phyloP scores from a whole-genome alignment of 2,797 vertebrate species.

The Diplodus sargus region DNA sequence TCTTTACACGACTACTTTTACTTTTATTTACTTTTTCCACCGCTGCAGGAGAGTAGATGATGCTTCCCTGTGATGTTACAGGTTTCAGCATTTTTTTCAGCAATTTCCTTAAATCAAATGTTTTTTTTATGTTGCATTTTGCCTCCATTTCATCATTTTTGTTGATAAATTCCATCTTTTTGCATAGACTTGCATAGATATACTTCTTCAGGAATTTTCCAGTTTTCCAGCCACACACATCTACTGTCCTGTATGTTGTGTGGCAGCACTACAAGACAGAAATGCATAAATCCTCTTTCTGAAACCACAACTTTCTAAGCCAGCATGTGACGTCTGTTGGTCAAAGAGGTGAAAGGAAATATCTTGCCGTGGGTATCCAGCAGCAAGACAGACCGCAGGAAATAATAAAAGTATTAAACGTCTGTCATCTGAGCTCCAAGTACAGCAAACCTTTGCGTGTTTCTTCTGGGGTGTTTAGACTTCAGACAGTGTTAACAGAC shows the following conservation, averaged over 20 bases:
- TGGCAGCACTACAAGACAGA: constrained; percentile 1
- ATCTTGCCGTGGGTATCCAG: constrained; percentile 83
- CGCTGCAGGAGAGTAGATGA: not conserved
- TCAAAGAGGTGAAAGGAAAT: constrained; percentile 82
- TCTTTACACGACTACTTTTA: not conserved
- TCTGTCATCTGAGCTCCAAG: constrained; percentile 48
- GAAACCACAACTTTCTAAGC: constrained; percentile 78
- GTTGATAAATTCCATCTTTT: not conserved
- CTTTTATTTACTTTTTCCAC: not conserved
- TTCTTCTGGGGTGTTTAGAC: constrained; percentile 66
- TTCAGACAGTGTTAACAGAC: constrained; percentile 46
- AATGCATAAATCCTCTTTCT: constrained; percentile 7
- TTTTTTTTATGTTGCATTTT: not conserved
- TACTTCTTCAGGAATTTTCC: not conserved
- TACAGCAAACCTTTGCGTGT: constrained; percentile 37
- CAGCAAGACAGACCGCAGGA: constrained; percentile 73
- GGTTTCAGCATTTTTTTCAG: not conserved
- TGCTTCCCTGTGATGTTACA: not conserved
- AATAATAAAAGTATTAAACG: constrained; percentile 54
- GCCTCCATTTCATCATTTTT: not conserved
- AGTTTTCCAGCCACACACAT: constrained; percentile 1
- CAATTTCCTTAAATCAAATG: no score
- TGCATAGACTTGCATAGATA: not conserved
- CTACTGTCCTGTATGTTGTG: not conserved
- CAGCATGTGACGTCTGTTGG: constrained; percentile 85